phyloP scores from a whole-genome alignment of 1,140 invertebrate species.

The Drosophila elegans region DNA sequence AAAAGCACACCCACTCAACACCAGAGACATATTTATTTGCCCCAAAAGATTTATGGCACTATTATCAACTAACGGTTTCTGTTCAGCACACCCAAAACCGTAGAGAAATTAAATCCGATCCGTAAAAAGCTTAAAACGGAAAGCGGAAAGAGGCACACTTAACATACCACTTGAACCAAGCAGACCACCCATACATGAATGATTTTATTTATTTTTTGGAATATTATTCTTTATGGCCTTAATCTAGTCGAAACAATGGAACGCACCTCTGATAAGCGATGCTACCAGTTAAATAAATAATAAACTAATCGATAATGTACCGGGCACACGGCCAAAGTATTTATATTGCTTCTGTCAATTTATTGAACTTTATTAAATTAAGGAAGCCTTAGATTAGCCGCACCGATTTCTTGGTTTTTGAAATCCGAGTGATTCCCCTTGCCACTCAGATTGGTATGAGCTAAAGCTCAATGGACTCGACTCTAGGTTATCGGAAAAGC shows the following conservation, averaged over 20 bases:
- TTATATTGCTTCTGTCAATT: slow-evolving; percentile 36
- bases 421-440: slow-evolving; percentile 17
- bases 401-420: too few relatives aligned
- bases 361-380: slow-evolving; percentile 44
- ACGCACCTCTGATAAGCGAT: slow-evolving; percentile 61
- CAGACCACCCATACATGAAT: slow-evolving; percentile 32
- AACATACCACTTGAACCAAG: neutral
- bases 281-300: slow-evolving; percentile 71
- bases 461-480: slow-evolving; percentile 15
- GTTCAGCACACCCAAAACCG: neutral
- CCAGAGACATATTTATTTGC: slow-evolving; percentile 44
- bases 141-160: slow-evolving; percentile 20
- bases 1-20: neutral
- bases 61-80: slow-evolving; percentile 20
- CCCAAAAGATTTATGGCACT: slow-evolving; percentile 50
- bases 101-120: slow-evolving; percentile 8
- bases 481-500: slow-evolving; percentile 19
- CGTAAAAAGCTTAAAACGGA: slow-evolving; percentile 15
- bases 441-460: slow-evolving; percentile 19
- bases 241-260: slow-evolving; percentile 48
- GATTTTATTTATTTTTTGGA: slow-evolving; percentile 40
- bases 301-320: slow-evolving; percentile 59
- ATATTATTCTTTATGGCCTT: slow-evolving; percentile 42
- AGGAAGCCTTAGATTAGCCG: slow-evolving; percentile 16
- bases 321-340: slow-evolving; percentile 1